Percentiles rank a stretch among this genome's conserved stretches.
These are phyloP conservation scores for Thereva unica DNA, from an alignment of 2,888 invertebrate genomes.

Conservation along the genomic window DNA sequence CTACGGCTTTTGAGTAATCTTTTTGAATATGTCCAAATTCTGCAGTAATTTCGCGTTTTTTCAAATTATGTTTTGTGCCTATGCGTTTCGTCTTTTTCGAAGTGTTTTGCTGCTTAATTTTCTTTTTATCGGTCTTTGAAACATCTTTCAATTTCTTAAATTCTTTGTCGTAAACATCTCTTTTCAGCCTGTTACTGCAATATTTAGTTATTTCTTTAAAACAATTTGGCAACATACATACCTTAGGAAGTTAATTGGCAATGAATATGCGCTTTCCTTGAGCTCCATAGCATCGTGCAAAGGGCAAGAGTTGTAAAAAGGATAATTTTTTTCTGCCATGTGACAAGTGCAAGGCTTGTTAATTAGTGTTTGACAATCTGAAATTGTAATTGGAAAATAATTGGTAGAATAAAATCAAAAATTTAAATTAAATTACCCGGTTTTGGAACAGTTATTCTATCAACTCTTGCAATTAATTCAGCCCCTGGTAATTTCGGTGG, in stretches of 20 bases:
- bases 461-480: constrained; percentile 49
- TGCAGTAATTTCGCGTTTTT: constrained; percentile 19
- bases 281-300: background rate
- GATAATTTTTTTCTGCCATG: background rate
- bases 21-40: constrained; percentile 1
- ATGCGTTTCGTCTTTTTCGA: background rate
- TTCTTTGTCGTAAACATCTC: constrained; percentile 7
- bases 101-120: background rate
- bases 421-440: constrained; percentile 45
- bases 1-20: constrained; percentile 37
- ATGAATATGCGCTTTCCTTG: constrained; percentile 1
- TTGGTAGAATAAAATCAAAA: background rate
- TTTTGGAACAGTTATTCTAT: constrained; percentile 48
- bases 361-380: constrained; percentile 6
- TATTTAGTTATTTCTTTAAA: constrained; percentile 11
- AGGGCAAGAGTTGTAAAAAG: constrained; percentile 3
- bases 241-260: constrained; percentile 18
- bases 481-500: constrained; percentile 42
- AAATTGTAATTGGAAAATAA: background rate
- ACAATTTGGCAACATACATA: constrained; percentile 4
- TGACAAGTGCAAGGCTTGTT: constrained; percentile 9
- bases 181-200: constrained; percentile 20
- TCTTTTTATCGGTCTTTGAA: background rate
- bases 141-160: constrained; percentile 3
- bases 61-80: background rate